A percentile compares a stretch with the other conserved stretches of the same genome.
phyloP scores from a whole-genome alignment of 2,888 invertebrate genomes.

The Drosophila paranaensis region DNA sequence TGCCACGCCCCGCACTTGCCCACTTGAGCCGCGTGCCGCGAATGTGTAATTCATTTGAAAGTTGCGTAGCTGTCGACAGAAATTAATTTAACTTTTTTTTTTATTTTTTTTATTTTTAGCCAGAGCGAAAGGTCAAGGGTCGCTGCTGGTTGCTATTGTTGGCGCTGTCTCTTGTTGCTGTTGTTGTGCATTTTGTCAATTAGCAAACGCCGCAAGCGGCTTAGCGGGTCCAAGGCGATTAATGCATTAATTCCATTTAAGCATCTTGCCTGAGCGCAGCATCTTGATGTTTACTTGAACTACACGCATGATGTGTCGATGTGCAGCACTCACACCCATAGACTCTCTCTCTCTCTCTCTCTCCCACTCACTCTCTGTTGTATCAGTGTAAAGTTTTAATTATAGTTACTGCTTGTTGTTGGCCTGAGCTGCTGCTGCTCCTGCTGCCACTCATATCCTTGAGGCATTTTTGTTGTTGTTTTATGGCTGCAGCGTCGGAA shows the following conservation, averaged over 20 bases:
- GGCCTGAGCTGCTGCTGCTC: slow-evolving; percentile 24
- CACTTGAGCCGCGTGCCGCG: slow-evolving; percentile 60
- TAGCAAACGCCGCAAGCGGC: slow-evolving; percentile 59
- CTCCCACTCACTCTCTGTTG: not conserved
- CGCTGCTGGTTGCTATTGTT: slow-evolving; percentile 4
- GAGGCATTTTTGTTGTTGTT: slow-evolving; percentile 59
- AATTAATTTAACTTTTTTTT: slow-evolving; percentile 68
- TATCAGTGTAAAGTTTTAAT: slow-evolving; percentile 64
- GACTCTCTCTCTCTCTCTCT: not conserved
- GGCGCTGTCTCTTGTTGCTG: not conserved
- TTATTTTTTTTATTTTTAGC: slow-evolving; percentile 2
- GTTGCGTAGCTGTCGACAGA: slow-evolving; percentile 65
- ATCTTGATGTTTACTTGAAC: slow-evolving; percentile 33
- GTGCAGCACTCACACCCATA: not conserved
- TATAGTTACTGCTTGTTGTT: slow-evolving; percentile 65
- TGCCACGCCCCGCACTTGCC: slow-evolving; percentile 3
- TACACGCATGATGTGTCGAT: slow-evolving; percentile 5
- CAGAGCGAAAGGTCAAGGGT: slow-evolving; percentile 35
- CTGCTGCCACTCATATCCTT: slow-evolving; percentile 45
- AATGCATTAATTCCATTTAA: slow-evolving; percentile 65
- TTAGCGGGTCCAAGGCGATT: slow-evolving; percentile 60
- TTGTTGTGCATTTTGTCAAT: slow-evolving; percentile 65
- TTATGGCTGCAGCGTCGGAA: slow-evolving; percentile 61
- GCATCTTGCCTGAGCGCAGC: slow-evolving; percentile 19
- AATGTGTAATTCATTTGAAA: slow-evolving; percentile 78